A percentile compares a stretch with the other conserved stretches of the same genome.
Conservation (phyloP, 1,140 invertebrate species). For the Drosophila funebris region DNA sequence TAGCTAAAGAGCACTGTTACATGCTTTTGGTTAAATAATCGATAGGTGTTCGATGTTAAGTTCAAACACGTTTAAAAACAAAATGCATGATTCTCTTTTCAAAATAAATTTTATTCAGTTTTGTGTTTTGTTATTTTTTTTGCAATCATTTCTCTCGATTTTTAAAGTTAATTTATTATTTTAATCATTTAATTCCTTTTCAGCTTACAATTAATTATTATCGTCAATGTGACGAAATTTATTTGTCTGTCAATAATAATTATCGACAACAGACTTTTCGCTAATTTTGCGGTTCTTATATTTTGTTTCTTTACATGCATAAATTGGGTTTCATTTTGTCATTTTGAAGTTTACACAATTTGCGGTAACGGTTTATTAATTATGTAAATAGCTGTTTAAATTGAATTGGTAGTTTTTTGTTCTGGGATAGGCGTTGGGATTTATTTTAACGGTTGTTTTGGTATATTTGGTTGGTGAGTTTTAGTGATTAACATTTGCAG, state of each 20-base stretch:
- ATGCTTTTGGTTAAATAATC: neutral
- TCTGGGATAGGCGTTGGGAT: conserved; percentile 42
- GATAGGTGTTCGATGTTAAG: neutral
- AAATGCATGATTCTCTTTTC: conserved; percentile 57
- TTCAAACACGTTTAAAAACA: neutral
- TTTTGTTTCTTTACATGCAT: conserved; percentile 72
- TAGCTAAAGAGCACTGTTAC: neutral
- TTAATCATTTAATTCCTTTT: conserved; percentile 81
- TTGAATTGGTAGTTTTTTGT: conserved; percentile 68
- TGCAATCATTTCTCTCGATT: conserved; percentile 79
- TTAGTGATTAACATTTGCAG: conserved; percentile 70
- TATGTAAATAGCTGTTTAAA: conserved; percentile 79
- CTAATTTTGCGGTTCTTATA: conserved; percentile 50
- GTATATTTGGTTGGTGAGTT: conserved; percentile 48
- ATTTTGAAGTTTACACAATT: conserved; percentile 61
- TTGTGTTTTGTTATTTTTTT: conserved; percentile 54
- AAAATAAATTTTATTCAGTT: conserved; percentile 82
- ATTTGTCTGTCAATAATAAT: conserved; percentile 82
- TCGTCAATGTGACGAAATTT: conserved; percentile 83
- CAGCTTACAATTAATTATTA: conserved; percentile 78
- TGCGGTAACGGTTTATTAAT: conserved; percentile 72
- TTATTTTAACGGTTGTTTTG: conserved; percentile 29
- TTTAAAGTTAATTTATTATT: conserved; percentile 81
- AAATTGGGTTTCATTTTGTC: conserved; percentile 55
- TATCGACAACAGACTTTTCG: conserved; percentile 83